Evolutionary conservation across 1,140 invertebrate species (phyloP), one percentile per base, ranked within the genome.

Genomic region (Globodera rostochiensis): DNA sequence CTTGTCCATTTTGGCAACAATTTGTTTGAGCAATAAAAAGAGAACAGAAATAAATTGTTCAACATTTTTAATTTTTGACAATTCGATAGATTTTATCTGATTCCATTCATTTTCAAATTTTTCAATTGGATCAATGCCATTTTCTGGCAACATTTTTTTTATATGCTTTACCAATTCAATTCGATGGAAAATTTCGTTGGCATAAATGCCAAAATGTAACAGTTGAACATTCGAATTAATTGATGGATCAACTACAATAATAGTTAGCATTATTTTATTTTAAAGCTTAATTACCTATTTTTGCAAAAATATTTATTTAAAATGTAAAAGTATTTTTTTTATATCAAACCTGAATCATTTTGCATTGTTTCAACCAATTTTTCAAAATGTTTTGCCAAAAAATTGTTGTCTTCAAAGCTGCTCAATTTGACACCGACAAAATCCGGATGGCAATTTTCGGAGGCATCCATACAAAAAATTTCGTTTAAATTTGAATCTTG

Each of bases 131-230:
- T n/a, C 57, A 64, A 15, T 19, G 8, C 53, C 53, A 53, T 11
- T 15, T 64, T 64, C 15, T 11, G 11, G 57, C 13, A 64, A 15
- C 57, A 19, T 6, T 15, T 64, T 19, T 64, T 64, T 64, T 4
- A 64, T 6, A 11, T 64, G 57, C 2, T 64, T 64, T 13, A 64
- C 6, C 15, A 64, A 15, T 64, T 13, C 19, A 19, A 64, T 64
- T 13, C 57, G 57, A 15, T 64, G 11, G 13, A 11, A 64, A 13
- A 64, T n/a, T 64, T 64, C 57, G 57, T 64, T 64, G 57, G 57
- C 57, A 64, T 64, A 64, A 64, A 64, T n/a, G 57, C 57, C 57
- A 64, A 64, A 64, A 19, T 19, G 57, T 64, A 64, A 64, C 57
- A 64, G 57, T 64, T 64, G 57, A 64, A 19, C 57, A 64, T 11